Conservation (phyloP, 2,797 vertebrate genomes). For the Cichlasoma orientale region DNA sequence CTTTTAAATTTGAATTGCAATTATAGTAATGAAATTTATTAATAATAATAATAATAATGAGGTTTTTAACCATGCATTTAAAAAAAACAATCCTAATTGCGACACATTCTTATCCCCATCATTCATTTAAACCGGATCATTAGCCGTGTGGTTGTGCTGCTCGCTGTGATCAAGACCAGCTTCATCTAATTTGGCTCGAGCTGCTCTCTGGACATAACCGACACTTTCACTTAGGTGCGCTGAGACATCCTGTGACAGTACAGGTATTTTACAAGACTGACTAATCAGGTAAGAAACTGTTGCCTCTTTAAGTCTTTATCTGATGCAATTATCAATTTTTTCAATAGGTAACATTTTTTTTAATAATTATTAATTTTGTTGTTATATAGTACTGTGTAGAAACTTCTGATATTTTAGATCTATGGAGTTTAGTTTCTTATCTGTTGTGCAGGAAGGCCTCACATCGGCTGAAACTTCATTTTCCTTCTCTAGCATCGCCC, state of each 20-base stretch:
- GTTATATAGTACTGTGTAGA: not conserved
- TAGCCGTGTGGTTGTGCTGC: not conserved
- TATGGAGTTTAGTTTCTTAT: not conserved
- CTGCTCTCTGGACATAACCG: too few species aligned
- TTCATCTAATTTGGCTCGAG: not conserved
- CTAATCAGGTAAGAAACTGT: not conserved
- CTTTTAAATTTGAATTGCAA: not conserved
- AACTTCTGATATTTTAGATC: not conserved
- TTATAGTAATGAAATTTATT: not conserved
- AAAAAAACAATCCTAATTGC: not conserved
- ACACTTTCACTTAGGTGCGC: too few species aligned
- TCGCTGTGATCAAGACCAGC: not conserved
- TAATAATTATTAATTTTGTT: not conserved
- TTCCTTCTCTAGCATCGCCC: not conserved
- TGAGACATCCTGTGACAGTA: not conserved
- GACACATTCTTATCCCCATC: not conserved
- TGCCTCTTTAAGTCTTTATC: not conserved
- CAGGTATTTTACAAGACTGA: not conserved
- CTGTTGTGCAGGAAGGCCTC: not conserved
- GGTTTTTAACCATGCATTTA: not conserved
- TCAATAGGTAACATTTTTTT: not conserved
- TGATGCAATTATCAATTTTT: not conserved
- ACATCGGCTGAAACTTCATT: not conserved
- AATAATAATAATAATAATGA: not conserved
- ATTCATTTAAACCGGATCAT: not conserved